These are phyloP conservation scores for Trichogramma evanescens DNA, from an alignment of 2,888 invertebrate species.

Conservation along the genomic window DNA sequence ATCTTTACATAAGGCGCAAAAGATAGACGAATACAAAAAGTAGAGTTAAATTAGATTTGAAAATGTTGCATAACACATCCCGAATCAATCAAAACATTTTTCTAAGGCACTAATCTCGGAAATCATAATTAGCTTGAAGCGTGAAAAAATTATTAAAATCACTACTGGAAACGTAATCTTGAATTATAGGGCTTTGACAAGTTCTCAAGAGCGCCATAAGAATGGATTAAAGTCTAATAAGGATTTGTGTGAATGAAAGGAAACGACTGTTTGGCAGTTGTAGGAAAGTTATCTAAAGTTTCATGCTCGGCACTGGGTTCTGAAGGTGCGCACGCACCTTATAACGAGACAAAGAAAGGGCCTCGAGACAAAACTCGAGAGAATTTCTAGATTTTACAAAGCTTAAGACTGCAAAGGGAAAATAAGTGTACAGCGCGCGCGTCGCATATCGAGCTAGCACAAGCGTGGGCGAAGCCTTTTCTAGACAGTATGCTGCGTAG, in stretches of 20 bases:
- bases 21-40: too few relatives aligned
- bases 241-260: constrained; percentile 20
- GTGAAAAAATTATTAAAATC: too few relatives aligned
- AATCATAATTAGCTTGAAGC: too few relatives aligned
- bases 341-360: background rate
- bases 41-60: too few relatives aligned
- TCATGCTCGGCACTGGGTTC: background rate
- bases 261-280: constrained; percentile 22
- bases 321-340: background rate
- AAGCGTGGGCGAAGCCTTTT: constrained; percentile 19
- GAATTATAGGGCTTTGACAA: too few relatives aligned
- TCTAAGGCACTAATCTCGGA: too few relatives aligned
- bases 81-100: too few relatives aligned
- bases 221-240: constrained; percentile 24
- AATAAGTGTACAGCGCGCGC: constrained; percentile 13
- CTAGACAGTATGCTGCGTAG: background rate
- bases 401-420: constrained; percentile 20
- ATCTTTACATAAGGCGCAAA: too few relatives aligned
- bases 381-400: constrained; percentile 30
- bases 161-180: too few relatives aligned
- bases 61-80: too few relatives aligned
- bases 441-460: constrained; percentile 4
- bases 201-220: too few relatives aligned
- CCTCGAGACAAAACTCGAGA: background rate
- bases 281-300: constrained; percentile 13